Base-by-base conservation (phyloP, 53 echinoderm and acorn worm species). In the Mesocentrotus franciscanus region DNA sequence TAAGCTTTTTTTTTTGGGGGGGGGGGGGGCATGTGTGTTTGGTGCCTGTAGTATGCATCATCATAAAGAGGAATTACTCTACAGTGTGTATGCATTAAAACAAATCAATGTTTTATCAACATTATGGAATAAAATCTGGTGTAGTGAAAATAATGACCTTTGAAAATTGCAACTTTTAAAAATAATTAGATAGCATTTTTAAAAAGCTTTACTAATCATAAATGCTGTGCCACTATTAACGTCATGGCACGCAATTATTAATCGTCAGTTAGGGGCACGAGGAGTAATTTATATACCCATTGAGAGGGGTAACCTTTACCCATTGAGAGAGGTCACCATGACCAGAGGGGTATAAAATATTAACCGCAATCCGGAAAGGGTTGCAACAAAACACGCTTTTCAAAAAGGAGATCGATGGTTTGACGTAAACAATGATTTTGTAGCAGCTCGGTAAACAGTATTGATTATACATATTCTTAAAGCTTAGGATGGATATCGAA, bases 321-420 rank as follows among this genome's bases (percentile, higher is more conserved):
- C 59, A 60, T 16, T 59, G 60, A 90, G 58, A 29, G 90, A 29
- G 90, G 90, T 90, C 90, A 90, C 15, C 4, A 30, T 60, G 5
- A 56, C 90, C 60, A 90, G 90, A n/a, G 58, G 90, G 30, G 27
- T 32, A 60, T 90, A 60, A 90, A 90, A 90, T 90, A 58, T 60
- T 58, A 90, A 90, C 90, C 90, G 58, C 90, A 90, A 90, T 90
- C 90, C 90, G 90, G 90, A 90, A 90, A 81, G 81, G 42, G 81
- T 81, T 81, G 81, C 81, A 81, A 81, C 42, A 42, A 78, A 81
- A 81, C 64, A 81, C 18, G 20, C 81, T 39, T 81, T 39, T 81
- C 81, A 81, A 20, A 81, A 18, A 18, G 17, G 18, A 42, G 81
- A 81, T 81, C 42, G 81, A 81, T 81, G 76, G 33, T 30, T 33